Evolutionary conservation across 1,140 invertebrate species (phyloP).

Genomic region (Polypedilum vanderplanki): DNA sequence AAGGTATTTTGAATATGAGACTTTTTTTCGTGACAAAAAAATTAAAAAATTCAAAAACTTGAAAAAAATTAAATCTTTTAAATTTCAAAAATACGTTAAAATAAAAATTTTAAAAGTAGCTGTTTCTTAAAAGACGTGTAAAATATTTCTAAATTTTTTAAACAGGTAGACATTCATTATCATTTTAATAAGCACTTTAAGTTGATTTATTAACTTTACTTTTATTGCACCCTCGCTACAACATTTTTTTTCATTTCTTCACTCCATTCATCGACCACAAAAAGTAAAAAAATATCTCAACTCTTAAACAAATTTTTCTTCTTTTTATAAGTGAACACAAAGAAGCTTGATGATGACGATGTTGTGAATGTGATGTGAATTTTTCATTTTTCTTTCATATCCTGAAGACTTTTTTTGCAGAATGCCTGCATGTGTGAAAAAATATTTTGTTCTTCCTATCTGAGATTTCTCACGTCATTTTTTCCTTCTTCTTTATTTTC

Average conservation of each 20-base stretch:
- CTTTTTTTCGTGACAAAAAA: no score
- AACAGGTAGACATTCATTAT: no score
- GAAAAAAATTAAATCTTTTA: no score
- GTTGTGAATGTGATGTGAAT: constrained; percentile 18
- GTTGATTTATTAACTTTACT: constrained; percentile 3
- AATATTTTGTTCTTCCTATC: neutral
- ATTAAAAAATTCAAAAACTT: no score
- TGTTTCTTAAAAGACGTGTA: no score
- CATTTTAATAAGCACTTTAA: neutral
- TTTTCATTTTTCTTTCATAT: neutral
- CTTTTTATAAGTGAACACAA: neutral
- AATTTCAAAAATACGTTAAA: no score
- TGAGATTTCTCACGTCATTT: neutral
- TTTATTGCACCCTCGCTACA: neutral
- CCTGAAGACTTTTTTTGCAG: neutral
- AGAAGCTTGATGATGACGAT: constrained; percentile 1
- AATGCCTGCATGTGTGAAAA: constrained; percentile 9
- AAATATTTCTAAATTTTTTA: no score
- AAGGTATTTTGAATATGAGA: no score
- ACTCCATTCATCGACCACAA: neutral
- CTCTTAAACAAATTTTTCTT: neutral
- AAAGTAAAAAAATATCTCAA: neutral
- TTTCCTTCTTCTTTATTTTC: no score
- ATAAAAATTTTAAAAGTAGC: no score
- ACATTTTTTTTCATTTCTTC: no score